Conservation (phyloP, 2,113 vertebrate species). For the Pao palembangensis region DNA sequence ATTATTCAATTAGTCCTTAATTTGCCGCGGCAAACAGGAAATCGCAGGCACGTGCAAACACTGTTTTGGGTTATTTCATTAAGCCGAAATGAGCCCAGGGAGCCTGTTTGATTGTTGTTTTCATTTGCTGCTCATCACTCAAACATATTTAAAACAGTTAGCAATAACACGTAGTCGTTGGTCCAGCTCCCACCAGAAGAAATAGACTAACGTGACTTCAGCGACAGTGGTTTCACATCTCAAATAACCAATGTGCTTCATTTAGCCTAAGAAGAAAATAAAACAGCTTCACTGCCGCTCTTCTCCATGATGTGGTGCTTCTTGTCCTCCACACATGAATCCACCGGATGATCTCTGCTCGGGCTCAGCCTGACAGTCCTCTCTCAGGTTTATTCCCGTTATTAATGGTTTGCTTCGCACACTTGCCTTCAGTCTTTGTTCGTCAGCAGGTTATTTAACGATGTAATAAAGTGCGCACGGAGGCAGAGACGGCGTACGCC, state of each 20-base stretch:
- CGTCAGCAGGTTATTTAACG: conserved; percentile 66
- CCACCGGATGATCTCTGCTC: conserved; percentile 19
- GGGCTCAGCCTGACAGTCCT: conserved; percentile 39
- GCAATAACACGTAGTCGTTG: neutral
- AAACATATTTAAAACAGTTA: neutral
- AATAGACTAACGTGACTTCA: no score
- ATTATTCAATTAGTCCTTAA: conserved; percentile 12
- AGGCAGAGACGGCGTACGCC: conserved; percentile 55
- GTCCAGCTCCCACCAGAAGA: neutral
- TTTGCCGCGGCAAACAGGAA: conserved; percentile 2
- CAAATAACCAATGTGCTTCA: no score
- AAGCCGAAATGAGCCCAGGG: conserved; percentile 10
- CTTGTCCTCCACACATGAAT: conserved; percentile 41
- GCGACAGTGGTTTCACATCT: no score
- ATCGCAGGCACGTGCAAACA: conserved; percentile 5
- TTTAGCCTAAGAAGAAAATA: conserved; percentile 1
- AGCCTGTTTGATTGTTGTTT: conserved; percentile 25
- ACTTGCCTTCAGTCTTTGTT: conserved; percentile 52
- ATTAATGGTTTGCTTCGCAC: conserved; percentile 58
- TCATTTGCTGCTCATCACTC: conserved; percentile 10
- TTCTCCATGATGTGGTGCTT: neutral
- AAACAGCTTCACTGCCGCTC: neutral
- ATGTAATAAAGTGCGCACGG: conserved; percentile 57
- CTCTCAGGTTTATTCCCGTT: conserved; percentile 52
- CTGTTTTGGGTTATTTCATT: conserved; percentile 37